Percentiles rank a stretch among this genome's conserved stretches.
Conservation (phyloP, 2,888 invertebrate species). For the Tetragonisca angustula region DNA sequence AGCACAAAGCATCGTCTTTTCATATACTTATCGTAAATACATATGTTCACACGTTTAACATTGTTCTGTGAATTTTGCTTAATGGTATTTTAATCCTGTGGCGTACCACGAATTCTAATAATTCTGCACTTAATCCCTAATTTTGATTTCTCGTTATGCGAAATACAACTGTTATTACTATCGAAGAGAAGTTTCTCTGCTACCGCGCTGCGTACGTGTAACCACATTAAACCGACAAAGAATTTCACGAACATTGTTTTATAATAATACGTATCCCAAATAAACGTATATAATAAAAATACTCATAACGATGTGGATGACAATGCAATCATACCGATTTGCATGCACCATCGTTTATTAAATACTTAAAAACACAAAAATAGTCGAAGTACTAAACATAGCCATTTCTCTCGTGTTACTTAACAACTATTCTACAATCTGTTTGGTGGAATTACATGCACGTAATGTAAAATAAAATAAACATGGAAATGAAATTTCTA, state of each 20-base stretch:
- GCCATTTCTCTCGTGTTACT: constrained; percentile 22
- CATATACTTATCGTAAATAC: constrained; percentile 46
- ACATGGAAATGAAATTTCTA: not conserved
- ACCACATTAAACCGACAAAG: constrained; percentile 13
- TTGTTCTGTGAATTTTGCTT: constrained; percentile 37
- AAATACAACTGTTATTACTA: constrained; percentile 13
- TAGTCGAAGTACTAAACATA: constrained; percentile 40
- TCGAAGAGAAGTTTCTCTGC: not conserved
- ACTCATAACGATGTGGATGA: not conserved
- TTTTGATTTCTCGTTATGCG: constrained; percentile 56
- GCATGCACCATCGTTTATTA: constrained; percentile 32
- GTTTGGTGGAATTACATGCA: constrained; percentile 24
- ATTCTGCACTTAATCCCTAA: constrained; percentile 42
- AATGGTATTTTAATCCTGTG: constrained; percentile 4
- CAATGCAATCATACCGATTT: constrained; percentile 12
- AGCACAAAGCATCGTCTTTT: constrained; percentile 77
- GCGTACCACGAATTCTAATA: constrained; percentile 16
- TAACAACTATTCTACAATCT: constrained; percentile 29
- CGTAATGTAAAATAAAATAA: constrained; percentile 4
- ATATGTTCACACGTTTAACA: constrained; percentile 58
- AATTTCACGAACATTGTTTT: not conserved
- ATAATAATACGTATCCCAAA: not conserved
- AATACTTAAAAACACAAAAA: constrained; percentile 34
- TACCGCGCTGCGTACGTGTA: constrained; percentile 3
- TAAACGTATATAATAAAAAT: constrained; percentile 15